Conservation (phyloP, 2,113 vertebrate genomes). For the Polyodon spathula region DNA sequence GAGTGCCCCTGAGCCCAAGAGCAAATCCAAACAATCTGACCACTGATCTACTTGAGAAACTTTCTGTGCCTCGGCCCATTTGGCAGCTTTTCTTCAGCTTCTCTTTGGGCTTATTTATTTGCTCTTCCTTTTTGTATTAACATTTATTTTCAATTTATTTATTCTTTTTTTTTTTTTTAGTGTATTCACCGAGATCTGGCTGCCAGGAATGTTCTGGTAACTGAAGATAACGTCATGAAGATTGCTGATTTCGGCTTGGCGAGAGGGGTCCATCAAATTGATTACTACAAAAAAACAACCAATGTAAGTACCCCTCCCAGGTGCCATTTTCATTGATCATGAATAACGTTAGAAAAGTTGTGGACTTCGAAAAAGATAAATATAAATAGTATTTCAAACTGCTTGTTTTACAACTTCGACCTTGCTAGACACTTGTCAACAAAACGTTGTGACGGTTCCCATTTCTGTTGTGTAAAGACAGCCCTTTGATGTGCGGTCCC, state of each 20-base stretch:
- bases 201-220: slow-evolving; percentile 90
- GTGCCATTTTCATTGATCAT: background rate
- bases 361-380: no score
- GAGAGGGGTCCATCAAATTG: slow-evolving; percentile 96
- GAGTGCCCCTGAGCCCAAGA: background rate
- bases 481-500: slow-evolving; percentile 38
- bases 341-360: no score
- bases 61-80: no score
- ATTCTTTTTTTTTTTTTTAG: slow-evolving; percentile 36
- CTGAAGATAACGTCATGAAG: slow-evolving; percentile 96
- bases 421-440: no score
- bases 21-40: background rate
- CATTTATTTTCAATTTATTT: background rate
- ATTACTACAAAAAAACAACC: slow-evolving; percentile 98
- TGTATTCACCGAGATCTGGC: slow-evolving; percentile 96
- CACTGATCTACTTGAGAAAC: no score
- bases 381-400: no score
- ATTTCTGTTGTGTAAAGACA: slow-evolving; percentile 25
- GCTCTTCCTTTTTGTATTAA: background rate
- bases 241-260: slow-evolving; percentile 94
- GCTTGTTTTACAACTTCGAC: no score
- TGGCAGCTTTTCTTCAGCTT: no score
- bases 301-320: slow-evolving; percentile 70
- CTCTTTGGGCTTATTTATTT: no score
- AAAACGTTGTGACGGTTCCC: no score